Percentiles rank a stretch among this genome's conserved stretches.
Conservation (phyloP, 2,888 invertebrate genomes). For the Drosophila pegasa region DNA sequence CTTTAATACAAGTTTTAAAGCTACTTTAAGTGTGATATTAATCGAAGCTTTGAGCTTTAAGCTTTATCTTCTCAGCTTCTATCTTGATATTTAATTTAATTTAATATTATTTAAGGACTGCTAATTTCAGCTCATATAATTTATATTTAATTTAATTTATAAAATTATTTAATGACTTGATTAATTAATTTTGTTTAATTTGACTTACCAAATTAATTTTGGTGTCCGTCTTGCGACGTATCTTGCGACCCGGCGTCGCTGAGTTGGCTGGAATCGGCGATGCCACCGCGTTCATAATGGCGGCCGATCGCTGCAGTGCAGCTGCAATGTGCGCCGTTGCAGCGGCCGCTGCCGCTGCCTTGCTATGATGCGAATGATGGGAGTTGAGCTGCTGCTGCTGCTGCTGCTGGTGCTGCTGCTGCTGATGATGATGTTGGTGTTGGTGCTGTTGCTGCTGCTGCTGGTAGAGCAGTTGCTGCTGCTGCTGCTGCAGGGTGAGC, state of each 20-base stretch:
- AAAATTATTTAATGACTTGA: not conserved
- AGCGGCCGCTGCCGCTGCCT: slow-evolving; percentile 73
- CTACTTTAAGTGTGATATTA: not conserved
- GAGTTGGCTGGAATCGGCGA: slow-evolving; percentile 85
- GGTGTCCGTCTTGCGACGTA: slow-evolving; percentile 89
- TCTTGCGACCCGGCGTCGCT: slow-evolving; percentile 88
- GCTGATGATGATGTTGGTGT: slow-evolving; percentile 46
- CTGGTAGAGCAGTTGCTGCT: slow-evolving; percentile 60
- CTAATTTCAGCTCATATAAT: not conserved
- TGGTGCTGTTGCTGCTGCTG: slow-evolving; percentile 50
- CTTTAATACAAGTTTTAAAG: no score
- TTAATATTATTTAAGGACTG: no score
- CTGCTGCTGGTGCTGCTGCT: slow-evolving; percentile 43
- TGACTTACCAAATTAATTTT: slow-evolving; percentile 84
- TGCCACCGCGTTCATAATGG: slow-evolving; percentile 85
- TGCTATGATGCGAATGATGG: slow-evolving; percentile 65
- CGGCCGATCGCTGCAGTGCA: slow-evolving; percentile 80
- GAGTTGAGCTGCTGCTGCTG: slow-evolving; percentile 49
- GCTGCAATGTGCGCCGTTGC: slow-evolving; percentile 65
- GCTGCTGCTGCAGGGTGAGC: slow-evolving; percentile 49
- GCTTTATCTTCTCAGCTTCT: not conserved
- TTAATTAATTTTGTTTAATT: no score
- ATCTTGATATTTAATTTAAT: no score
- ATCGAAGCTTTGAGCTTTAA: not conserved
- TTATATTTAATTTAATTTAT: no score